Conservation (phyloP, 2,797 vertebrate species). For the Ambastaia sidthimunki region DNA sequence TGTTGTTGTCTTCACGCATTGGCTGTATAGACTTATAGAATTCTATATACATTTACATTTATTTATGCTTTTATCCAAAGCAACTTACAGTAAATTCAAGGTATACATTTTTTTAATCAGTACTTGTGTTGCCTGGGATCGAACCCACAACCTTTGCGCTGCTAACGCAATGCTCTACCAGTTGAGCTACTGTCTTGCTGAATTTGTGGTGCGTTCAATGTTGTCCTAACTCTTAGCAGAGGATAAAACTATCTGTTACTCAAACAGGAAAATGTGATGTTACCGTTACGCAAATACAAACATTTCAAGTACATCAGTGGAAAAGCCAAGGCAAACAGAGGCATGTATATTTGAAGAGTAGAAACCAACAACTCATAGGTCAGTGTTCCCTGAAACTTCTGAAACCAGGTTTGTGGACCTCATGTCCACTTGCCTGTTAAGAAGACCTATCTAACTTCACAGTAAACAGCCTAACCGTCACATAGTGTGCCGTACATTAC, state of each 20-base stretch:
- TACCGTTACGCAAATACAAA: constrained; percentile 60
- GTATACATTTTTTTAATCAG: too few relatives aligned
- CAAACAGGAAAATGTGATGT: constrained; percentile 34
- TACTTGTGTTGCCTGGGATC: too few relatives aligned
- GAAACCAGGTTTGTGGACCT: constrained; percentile 66
- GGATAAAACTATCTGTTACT: constrained; percentile 37
- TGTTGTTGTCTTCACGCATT: not conserved
- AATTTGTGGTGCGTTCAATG: not conserved
- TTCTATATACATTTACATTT: too few relatives aligned
- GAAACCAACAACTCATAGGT: constrained; percentile 80
- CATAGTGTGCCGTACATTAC: not conserved
- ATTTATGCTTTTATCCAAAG: too few relatives aligned
- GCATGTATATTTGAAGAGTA: constrained; percentile 76
- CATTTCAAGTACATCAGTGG: constrained; percentile 53
- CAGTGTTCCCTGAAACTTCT: constrained; percentile 75
- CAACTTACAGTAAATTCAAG: too few relatives aligned
- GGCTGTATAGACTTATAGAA: not conserved
- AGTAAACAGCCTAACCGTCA: not conserved
- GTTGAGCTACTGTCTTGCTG: too few relatives aligned
- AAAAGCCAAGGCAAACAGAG: constrained; percentile 75
- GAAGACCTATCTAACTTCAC: not conserved
- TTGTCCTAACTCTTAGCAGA: constrained; percentile 17
- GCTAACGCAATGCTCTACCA: too few relatives aligned
- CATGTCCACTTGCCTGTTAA: constrained; percentile 56
- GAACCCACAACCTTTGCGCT: too few relatives aligned